These are phyloP conservation scores for Acanthoscelides obtectus DNA, from an alignment of 2,888 invertebrate genomes.

Conservation along the genomic window DNA sequence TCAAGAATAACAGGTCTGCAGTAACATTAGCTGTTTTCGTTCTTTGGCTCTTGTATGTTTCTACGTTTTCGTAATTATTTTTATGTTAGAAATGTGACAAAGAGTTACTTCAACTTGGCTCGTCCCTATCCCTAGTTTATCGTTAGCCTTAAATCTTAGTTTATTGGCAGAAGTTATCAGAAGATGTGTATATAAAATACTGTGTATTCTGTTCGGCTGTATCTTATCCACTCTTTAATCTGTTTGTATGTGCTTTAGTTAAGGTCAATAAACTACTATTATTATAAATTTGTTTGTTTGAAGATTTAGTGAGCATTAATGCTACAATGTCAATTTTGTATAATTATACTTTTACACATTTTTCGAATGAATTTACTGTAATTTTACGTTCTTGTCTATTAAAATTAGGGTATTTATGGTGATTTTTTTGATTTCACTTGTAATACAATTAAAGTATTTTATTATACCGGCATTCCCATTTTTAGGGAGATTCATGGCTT, in stretches of 20 bases:
- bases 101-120: slow-evolving; percentile 24
- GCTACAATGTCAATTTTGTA: too few relatives aligned
- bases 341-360: too few relatives aligned
- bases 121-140: slow-evolving; percentile 33
- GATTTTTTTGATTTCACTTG: too few relatives aligned
- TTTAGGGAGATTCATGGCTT: too few relatives aligned
- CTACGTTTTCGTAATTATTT: slow-evolving; percentile 10
- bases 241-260: slow-evolving; percentile 40
- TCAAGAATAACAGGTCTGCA: slow-evolving; percentile 5
- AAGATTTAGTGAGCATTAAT: too few relatives aligned
- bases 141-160: slow-evolving; percentile 20
- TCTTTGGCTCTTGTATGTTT: slow-evolving; percentile 18
- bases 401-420: too few relatives aligned
- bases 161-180: slow-evolving; percentile 29
- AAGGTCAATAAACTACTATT: slow-evolving; percentile 37
- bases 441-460: too few relatives aligned
- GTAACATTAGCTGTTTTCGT: slow-evolving; percentile 14
- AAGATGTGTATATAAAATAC: slow-evolving; percentile 30
- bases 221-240: slow-evolving; percentile 31
- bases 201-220: slow-evolving; percentile 33
- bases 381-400: too few relatives aligned
- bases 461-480: too few relatives aligned
- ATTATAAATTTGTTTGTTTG: slow-evolving; percentile 22
- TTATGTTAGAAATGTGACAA: background rate
- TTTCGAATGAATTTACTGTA: too few relatives aligned